Evolutionary conservation across 2,888 invertebrate species (phyloP), one percentile per base, ranked within the genome.

Genomic region (Pseudeuparius sepicola): DNA sequence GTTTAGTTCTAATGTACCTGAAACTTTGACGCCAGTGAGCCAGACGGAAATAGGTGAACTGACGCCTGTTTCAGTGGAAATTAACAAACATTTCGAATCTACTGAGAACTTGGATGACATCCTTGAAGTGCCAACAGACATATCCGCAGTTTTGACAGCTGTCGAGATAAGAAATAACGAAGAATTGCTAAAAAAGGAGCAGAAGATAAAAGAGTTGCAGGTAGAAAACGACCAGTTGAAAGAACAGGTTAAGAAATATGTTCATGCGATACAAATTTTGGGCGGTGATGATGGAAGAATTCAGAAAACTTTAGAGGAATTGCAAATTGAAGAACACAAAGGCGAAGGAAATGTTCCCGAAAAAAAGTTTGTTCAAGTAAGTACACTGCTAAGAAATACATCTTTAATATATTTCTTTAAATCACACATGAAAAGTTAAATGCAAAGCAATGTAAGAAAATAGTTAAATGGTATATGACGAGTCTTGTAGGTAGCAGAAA

Each of bases 231-330:
- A 83, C 43, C 66, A 80, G 44, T 63, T 90, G 47, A 83, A 87
- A 53, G 83, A 85, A 49, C 89, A 90, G 56, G 59, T 90, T 37
- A 75, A 81, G 48, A 85, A 84, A 52, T 90, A 90, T 59, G 79
- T 89, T 46, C 80, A 81, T 33, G 89, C 89, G n/a, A 83, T 90
- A 23, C 85, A 87, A 65, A 75, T 87, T 69, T 63, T 90, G 48
- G 75, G 78, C 54, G 67, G 46, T 18, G 52, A 55, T 35, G 49
- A 65, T 45, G 56, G 57, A 41, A 60, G 63, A 24, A 44, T 59
- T 13, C 53, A 58, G 30, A 55, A 54, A 35, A 51, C 53, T 18
- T 46, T 61, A 23, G 58, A 59, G 24, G 54, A 50, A 14, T 42
- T 59, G 31, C 53, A 57, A 25, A 48, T 56, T 9, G 64, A 65